Conservation (phyloP, 2,888 invertebrate genomes). For the Punctoribates punctum region DNA sequence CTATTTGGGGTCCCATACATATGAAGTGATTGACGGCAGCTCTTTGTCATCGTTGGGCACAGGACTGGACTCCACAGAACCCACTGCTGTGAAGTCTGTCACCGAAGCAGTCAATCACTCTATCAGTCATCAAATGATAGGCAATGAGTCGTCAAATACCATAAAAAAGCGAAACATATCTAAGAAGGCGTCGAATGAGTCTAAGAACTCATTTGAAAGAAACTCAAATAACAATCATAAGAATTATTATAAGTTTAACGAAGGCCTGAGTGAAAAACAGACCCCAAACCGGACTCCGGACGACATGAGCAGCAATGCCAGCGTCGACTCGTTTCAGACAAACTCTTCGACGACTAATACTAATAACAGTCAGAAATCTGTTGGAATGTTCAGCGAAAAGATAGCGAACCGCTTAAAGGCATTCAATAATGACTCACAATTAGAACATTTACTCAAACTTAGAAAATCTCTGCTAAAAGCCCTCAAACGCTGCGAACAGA, state of each 20-base stretch:
- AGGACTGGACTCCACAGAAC: background rate
- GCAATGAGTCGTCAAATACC: background rate
- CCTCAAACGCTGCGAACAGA: slow-evolving; percentile 50
- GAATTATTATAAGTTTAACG: no score
- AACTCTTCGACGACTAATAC: background rate
- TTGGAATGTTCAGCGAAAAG: slow-evolving; percentile 25
- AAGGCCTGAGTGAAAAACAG: background rate
- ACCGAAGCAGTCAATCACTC: slow-evolving; percentile 1
- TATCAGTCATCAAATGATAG: slow-evolving; percentile 23
- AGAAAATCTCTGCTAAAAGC: slow-evolving; percentile 51
- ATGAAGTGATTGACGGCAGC: slow-evolving; percentile 21
- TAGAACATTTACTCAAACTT: slow-evolving; percentile 51
- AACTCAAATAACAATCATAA: background rate
- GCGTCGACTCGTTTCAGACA: slow-evolving; percentile 2
- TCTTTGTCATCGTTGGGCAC: slow-evolving; percentile 16
- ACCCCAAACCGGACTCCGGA: background rate
- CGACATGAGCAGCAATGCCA: background rate
- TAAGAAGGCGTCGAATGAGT: background rate
- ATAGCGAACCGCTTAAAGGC: slow-evolving; percentile 35
- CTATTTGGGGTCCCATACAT: slow-evolving; percentile 51
- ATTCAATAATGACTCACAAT: slow-evolving; percentile 45
- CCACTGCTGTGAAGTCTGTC: background rate
- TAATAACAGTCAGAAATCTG: background rate
- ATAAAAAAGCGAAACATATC: background rate
- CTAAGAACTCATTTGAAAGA: background rate